Evolutionary conservation across 2,113 vertebrate genomes (phyloP).

Genomic region (Hemibagrus wyckioides): DNA sequence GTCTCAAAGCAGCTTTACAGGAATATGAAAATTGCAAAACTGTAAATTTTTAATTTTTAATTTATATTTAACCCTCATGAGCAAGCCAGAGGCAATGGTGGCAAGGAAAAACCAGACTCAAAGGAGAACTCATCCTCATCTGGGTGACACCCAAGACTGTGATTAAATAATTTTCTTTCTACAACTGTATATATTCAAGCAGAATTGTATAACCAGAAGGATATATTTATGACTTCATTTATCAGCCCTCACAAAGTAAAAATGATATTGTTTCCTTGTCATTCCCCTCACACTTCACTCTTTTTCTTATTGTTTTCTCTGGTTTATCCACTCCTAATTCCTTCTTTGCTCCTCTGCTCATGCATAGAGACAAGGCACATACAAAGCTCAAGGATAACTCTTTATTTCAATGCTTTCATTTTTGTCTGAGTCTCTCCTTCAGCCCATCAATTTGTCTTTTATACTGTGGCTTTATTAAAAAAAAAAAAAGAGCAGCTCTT

Average conservation of each 20-base stretch:
- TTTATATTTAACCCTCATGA: too few species aligned
- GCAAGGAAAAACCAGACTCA: too few species aligned
- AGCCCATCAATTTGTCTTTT: conserved; percentile 3
- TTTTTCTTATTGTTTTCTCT: background rate
- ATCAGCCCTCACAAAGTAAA: background rate
- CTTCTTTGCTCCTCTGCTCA: background rate
- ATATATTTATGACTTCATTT: background rate
- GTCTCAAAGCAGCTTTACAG: too few species aligned
- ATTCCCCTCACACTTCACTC: background rate
- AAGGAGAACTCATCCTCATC: too few species aligned
- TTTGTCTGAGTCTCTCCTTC: background rate
- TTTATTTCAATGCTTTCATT: conserved; percentile 6
- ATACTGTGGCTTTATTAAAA: conserved; percentile 7
- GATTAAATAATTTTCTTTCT: too few species aligned
- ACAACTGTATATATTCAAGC: too few species aligned
- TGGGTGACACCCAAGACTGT: too few species aligned
- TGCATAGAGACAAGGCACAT: background rate
- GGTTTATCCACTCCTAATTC: background rate
- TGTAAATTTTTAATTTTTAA: too few species aligned
- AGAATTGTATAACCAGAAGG: too few species aligned
- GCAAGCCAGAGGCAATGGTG: too few species aligned
- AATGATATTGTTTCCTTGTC: background rate
- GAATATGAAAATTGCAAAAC: too few species aligned
- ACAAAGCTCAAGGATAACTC: background rate
- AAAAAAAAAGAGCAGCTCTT: background rate